Evolutionary conservation across 2,888 invertebrate species (phyloP), one percentile per base, ranked within the genome.

Genomic region (Nipponacmea schrenckii): DNA sequence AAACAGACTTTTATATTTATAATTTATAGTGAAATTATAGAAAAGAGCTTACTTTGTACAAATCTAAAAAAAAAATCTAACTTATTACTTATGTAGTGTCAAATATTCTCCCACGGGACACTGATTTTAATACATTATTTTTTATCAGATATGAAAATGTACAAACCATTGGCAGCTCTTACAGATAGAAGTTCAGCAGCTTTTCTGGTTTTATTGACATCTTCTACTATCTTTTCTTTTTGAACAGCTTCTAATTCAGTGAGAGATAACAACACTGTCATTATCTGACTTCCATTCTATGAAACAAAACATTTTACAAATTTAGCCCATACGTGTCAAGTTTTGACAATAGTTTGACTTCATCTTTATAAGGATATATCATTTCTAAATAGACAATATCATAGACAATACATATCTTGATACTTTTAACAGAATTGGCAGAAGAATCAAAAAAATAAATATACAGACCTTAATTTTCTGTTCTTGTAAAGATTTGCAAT

Each of bases 31-130:
- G n/a, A n/a, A n/a, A n/a, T n/a, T n/a, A n/a, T n/a, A n/a, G n/a
- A n/a, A n/a, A n/a, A n/a, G n/a, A n/a, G n/a, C n/a, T n/a, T n/a
- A n/a, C n/a, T n/a, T n/a, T n/a, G n/a, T n/a, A n/a, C n/a, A n/a
- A n/a, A n/a, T n/a, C n/a, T n/a, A n/a, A n/a, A n/a, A n/a, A n/a
- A n/a, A n/a, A n/a, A n/a, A n/a, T n/a, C n/a, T n/a, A 27, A 17
- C 31, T 94, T 87, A 93, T 93, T 73, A 2, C 31, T 31, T 31
- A 2, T 31, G 31, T 7, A 31, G 31, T 31, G 31, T 7, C 31
- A 31, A 7, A 31, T 2, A 31, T n/a, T 2, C 31, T 31, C 7
- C 31, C 31, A 31, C 7, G 31, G 31, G n/a, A n/a, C n/a, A n/a
- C n/a, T n/a, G n/a, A n/a, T n/a, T n/a, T n/a, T n/a, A n/a, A n/a